Percentiles rank a stretch among this genome's conserved stretches.
phyloP scores from a whole-genome alignment of 1,140 invertebrate species.

The Scaptodrosophila lebanonensis region DNA sequence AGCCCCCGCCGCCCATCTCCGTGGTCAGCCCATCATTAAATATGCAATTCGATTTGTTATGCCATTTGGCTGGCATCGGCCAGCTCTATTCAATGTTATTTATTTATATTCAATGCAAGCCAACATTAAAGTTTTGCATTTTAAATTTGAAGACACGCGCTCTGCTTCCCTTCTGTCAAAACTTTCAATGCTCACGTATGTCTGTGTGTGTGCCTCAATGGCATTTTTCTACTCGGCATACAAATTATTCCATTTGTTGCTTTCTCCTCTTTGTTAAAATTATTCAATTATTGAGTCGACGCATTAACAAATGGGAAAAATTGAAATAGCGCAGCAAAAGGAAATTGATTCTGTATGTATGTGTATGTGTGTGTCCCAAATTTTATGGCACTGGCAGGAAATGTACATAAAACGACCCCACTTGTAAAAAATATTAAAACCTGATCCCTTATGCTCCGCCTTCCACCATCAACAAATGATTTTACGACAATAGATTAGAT shows the following conservation, averaged over 20 bases:
- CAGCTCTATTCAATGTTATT: conserved; percentile 36
- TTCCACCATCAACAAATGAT: too few species aligned
- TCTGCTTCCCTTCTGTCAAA: too few species aligned
- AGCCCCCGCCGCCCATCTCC: too few species aligned
- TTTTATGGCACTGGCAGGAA: too few species aligned
- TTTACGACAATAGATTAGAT: too few species aligned
- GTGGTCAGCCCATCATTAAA: conserved; percentile 18
- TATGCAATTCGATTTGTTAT: conserved; percentile 36
- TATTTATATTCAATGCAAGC: conserved; percentile 19
- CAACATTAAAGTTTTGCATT: conserved; percentile 7
- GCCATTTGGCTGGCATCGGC: conserved; percentile 34
- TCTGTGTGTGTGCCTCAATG: too few species aligned
- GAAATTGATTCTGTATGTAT: too few species aligned
- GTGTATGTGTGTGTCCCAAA: too few species aligned
- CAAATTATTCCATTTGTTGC: conserved; percentile 23
- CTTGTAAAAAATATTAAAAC: too few species aligned
- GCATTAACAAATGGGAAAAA: conserved; percentile 28
- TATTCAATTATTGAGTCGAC: conserved; percentile 58
- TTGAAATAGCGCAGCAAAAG: background rate
- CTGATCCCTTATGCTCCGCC: too few species aligned
- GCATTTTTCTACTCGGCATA: conserved; percentile 3
- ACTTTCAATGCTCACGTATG: too few species aligned
- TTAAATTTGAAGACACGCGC: conserved; percentile 17
- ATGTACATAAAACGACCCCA: too few species aligned
- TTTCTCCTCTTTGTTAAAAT: conserved; percentile 63